Conservation (phyloP, 2,797 vertebrate species). For the Hyperoplus lanceolatus region DNA sequence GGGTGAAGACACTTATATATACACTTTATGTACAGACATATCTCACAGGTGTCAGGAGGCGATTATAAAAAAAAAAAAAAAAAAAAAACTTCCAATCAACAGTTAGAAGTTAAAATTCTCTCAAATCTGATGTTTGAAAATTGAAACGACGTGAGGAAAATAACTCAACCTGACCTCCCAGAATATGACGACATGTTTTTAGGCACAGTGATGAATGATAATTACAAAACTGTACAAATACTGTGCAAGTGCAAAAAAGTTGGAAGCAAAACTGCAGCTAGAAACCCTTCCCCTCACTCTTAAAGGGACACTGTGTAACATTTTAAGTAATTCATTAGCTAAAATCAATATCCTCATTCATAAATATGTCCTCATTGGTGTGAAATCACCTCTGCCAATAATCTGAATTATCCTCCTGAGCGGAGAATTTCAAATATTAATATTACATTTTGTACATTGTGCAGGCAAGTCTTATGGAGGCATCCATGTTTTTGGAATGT, state of each 20-base stretch:
- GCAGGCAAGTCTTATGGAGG: too few relatives aligned
- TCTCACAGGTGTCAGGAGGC: conserved; percentile 27
- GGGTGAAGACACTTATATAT: conserved; percentile 41
- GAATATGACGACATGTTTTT: conserved; percentile 27
- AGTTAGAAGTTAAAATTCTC: neutral
- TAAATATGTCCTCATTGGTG: too few relatives aligned
- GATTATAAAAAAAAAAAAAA: neutral
- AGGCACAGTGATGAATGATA: conserved; percentile 67
- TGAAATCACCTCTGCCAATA: too few relatives aligned
- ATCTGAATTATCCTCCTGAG: too few relatives aligned
- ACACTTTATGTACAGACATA: conserved; percentile 51
- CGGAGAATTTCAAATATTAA: too few relatives aligned
- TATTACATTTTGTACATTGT: too few relatives aligned
- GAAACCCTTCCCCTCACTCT: neutral
- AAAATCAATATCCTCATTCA: too few relatives aligned
- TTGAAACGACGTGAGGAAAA: neutral
- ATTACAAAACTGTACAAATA: conserved; percentile 63
- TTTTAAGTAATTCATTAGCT: too few relatives aligned
- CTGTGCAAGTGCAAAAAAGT: conserved; percentile 62
- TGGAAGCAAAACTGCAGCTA: conserved; percentile 44
- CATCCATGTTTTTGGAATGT: too few relatives aligned
- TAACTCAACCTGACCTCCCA: neutral
- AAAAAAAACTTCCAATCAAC: neutral
- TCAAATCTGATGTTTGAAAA: neutral
- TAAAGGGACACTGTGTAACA: too few relatives aligned